Percentiles rank a stretch among this genome's conserved stretches.
Evolutionary conservation across 2,113 vertebrate species (phyloP).

Genomic region (Limanda limanda): DNA sequence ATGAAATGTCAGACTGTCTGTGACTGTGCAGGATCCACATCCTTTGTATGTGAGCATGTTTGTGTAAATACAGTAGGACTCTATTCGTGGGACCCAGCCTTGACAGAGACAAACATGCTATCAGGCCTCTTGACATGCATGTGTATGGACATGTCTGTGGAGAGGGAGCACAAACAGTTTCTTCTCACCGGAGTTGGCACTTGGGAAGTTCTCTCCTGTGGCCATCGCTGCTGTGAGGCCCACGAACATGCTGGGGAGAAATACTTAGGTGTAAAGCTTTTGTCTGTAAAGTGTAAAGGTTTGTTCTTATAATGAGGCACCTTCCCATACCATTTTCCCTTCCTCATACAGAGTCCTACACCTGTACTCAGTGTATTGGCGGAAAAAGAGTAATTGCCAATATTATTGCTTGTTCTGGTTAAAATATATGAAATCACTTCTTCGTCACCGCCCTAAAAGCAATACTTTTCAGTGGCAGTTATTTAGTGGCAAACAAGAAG

Average conservation of each 20-base stretch:
- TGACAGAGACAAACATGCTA: conserved; percentile 10
- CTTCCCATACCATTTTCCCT: no score
- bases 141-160: conserved; percentile 62
- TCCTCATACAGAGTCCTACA: no score
- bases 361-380: no score
- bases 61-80: no score
- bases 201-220: not conserved
- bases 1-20: conserved; percentile 8
- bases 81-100: conserved; percentile 12
- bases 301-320: not conserved
- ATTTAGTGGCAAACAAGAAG: no score
- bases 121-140: conserved; percentile 43
- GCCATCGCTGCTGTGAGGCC: not conserved
- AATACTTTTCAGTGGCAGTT: no score
- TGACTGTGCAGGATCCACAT: conserved; percentile 34
- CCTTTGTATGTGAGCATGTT: no score
- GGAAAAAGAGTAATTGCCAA: no score
- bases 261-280: not conserved
- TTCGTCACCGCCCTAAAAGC: no score
- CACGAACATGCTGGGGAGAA: not conserved
- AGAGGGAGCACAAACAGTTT: conserved; percentile 21
- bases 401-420: no score
- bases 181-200: not conserved
- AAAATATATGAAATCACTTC: no score
- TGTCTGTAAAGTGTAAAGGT: no score